Conservation (phyloP, 2,113 vertebrate species). For the Nettapus auritus region DNA sequence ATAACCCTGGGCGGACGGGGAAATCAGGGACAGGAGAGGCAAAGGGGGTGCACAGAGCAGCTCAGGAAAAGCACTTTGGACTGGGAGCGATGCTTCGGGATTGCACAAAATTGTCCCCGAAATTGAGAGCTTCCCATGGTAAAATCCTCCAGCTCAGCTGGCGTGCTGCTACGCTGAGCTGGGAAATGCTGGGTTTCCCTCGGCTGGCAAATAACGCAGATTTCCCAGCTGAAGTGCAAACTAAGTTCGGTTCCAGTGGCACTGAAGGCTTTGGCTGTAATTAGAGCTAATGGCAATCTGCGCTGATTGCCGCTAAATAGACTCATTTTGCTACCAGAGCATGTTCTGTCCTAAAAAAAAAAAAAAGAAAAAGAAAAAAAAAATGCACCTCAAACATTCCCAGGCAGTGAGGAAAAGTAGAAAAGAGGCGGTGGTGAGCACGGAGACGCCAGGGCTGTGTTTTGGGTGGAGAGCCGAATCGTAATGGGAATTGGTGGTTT, state of each 20-base stretch:
- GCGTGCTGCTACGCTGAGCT: fast-evolving
- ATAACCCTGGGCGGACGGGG: neutral
- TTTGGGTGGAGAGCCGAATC: neutral
- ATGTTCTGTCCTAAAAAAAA: neutral
- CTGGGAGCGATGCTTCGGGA: neutral
- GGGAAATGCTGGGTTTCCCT: neutral
- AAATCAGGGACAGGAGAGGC: neutral
- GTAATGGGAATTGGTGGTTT: fast-evolving
- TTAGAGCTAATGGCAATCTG: neutral
- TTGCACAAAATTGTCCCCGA: neutral
- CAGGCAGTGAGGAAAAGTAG: neutral
- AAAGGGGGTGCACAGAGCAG: fast-evolving
- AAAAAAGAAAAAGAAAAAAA: neutral
- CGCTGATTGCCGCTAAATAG: fast-evolving
- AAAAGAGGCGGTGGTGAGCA: fast-evolving
- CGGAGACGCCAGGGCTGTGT: neutral
- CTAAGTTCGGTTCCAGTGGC: fast-evolving
- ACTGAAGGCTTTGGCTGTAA: fast-evolving
- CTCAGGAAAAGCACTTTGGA: fast-evolving
- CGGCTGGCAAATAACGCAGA: fast-evolving
- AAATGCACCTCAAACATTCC: neutral
- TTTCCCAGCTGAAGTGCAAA: neutral
- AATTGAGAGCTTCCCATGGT: neutral
- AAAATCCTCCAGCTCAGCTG: neutral
- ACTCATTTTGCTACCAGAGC: neutral